phyloP scores from a whole-genome alignment of 1,140 invertebrate genomes.

The Antheraea pernyi region DNA sequence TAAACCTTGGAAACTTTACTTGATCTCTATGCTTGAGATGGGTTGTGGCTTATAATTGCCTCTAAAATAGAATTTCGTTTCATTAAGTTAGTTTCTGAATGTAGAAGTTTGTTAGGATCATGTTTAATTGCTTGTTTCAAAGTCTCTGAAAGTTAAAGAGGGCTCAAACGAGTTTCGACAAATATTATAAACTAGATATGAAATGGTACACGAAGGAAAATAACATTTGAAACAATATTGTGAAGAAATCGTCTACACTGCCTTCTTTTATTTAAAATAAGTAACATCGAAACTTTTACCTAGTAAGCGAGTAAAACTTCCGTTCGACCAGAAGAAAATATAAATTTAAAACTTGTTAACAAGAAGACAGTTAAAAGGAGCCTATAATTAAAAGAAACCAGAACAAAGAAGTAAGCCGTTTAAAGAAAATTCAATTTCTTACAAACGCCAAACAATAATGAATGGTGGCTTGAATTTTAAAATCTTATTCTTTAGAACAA shows the following conservation, averaged over 20 bases:
- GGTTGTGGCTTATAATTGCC: slow-evolving; percentile 43
- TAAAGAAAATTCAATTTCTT: slow-evolving; percentile 43
- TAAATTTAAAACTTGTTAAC: slow-evolving; percentile 21
- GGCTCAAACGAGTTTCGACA: background rate
- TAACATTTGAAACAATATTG: too few relatives aligned
- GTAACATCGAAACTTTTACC: background rate
- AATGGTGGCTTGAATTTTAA: slow-evolving; percentile 20
- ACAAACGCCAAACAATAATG: slow-evolving; percentile 29
- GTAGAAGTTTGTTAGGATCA: slow-evolving; percentile 58
- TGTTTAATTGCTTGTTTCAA: slow-evolving; percentile 57
- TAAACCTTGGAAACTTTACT: slow-evolving; percentile 73
- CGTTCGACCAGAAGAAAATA: background rate
- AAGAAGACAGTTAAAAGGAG: slow-evolving; percentile 24
- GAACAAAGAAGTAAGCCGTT: slow-evolving; percentile 31
- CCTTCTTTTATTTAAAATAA: background rate
- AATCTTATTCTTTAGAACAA: background rate
- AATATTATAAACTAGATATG: background rate
- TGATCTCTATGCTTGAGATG: slow-evolving; percentile 65
- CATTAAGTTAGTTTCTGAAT: slow-evolving; percentile 66
- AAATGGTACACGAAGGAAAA: too few relatives aligned
- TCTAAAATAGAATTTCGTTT: slow-evolving; percentile 57
- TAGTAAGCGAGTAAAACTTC: background rate
- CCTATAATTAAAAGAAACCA: slow-evolving; percentile 38
- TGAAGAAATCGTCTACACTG: too few relatives aligned
- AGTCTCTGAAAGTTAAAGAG: slow-evolving; percentile 19